Evolutionary conservation across 1,140 invertebrate genomes (phyloP), one percentile per base, ranked within the genome.

Genomic region (Drosophila pandora): DNA sequence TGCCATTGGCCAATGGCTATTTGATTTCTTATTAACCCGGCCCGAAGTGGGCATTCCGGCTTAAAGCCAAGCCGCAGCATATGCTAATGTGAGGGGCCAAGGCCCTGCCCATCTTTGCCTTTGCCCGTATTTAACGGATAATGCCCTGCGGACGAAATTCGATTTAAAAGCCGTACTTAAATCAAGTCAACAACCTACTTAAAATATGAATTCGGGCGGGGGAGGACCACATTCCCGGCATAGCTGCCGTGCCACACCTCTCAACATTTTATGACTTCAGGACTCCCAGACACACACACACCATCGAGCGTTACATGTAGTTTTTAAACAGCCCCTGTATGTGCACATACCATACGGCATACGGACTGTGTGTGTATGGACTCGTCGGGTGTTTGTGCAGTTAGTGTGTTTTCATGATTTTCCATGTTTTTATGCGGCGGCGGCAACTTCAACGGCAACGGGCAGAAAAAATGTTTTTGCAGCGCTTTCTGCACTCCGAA

Each of bases 1-100:
- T 87, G 79, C 83, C 83, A 88, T 87, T 88, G 83, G 83, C 83
- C 83, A 87, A 83, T 83, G 83, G 83, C 83, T 81, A 87, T 87
- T 87, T 88, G 83, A 87, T 87, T 88, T 87, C 83, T 88, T 87
- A 87, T 87, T 87, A 87, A 79, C 78, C 34, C 34, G 41, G 41
- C 13, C 41, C 5, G 13, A n/a, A 6, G 0, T 0, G 32, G 32
- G 34, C 34, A 43, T 6, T 13, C 52, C 45, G 5, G 48, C 50
- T 53, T 53, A 22, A 54, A 56, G 17, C 12, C 22, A 41, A 41
- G 39, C 37, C 45, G 37, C 8, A 6, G 41, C 41, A 34, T 47
- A 82, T 78, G 79, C 79, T 82, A 82, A 82, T 82, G 69, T 74
- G 60, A 78, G 32, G 61, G 17, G 17, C 17, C 17, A 17, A 17